Evolutionary conservation across 35 echinoderm and acorn worm species (phyloP).

Genomic region (Heliocidaris tuberculata): DNA sequence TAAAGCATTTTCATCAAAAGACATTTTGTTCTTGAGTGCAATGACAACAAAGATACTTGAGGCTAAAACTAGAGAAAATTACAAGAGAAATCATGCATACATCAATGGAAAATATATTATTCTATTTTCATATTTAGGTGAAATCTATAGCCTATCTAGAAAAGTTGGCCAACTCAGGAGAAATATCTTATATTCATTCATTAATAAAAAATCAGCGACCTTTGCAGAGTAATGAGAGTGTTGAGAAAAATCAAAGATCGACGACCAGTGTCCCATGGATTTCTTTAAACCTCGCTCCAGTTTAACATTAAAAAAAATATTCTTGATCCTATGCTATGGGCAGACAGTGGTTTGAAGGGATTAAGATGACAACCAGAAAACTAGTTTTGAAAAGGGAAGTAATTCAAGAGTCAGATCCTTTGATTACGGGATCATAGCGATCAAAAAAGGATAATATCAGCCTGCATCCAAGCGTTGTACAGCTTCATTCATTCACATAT

Average conservation of each 20-base stretch:
- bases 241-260: not conserved
- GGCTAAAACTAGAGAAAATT: too few species aligned
- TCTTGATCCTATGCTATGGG: not conserved
- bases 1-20: too few species aligned
- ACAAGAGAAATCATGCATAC: too few species aligned
- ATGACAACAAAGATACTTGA: too few species aligned
- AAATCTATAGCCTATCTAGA: too few species aligned
- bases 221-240: too few species aligned
- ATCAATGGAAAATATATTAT: too few species aligned
- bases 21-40: too few species aligned
- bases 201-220: too few species aligned
- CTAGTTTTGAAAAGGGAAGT: conserved; percentile 3
- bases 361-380: not conserved
- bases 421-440: not conserved
- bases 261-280: not conserved
- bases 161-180: too few species aligned
- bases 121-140: too few species aligned
- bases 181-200: too few species aligned
- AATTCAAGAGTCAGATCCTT: not conserved
- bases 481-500: not conserved
- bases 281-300: not conserved
- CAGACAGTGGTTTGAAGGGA: not conserved
- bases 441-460: conserved; percentile 13
- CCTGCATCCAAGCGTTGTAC: not conserved
- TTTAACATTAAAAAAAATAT: not conserved